Base-by-base conservation (phyloP, 2,797 vertebrate genomes). In the Artibeus lituratus region DNA sequence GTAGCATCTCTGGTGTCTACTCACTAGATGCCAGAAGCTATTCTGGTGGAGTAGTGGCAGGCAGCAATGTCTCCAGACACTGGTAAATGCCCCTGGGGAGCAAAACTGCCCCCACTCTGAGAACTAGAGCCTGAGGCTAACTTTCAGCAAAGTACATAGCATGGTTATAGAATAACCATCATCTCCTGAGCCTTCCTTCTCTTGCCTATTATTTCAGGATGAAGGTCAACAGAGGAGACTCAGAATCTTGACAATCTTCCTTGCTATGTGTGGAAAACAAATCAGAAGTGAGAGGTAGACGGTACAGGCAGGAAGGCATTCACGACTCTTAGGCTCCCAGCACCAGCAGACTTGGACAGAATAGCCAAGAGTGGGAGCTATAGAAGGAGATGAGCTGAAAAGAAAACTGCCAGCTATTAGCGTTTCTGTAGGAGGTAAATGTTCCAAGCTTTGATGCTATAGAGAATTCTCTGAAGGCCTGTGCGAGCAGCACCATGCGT, bases 351-450 rank as follows among this genome's bases (percentile, higher is more conserved):
- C 70, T 96, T 90, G 62, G 90, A 95, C 87, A 87, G 69, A 82
- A 70, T 35, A 87, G 53, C 55, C 87, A 49, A 93, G 84, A 80
- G 87, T 94, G 49, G 91, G 73, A 95, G 69, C 90, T 35, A 24
- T 12, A 59, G 80, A 87, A 88, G 72, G 62, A 69, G 93, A 95
- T 78, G 93, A 94, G 29, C 94, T 92, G 93, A 88, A 81, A 94
- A 86, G 93, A 96, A 95, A 97, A 70, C 89, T 93, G 84, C 76
- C 80, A 92, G 91, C 95, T 90, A 84, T 97, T 92, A 96, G 94
- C 2, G 3, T 69, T 92, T 91, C 96, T 93, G 86, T 87, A 78
- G 97, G 97, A 96, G 95, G 91, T 87, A 96, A 95, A 96, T 73
- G 93, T 73, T 94, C 62, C 85, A 89, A 62, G 91, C 87, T 93